A percentile compares a stretch with the other conserved stretches of the same genome.
These are phyloP conservation scores for Xestia rhomboidea DNA, from an alignment of 2,888 invertebrate species.

Conservation along the genomic window DNA sequence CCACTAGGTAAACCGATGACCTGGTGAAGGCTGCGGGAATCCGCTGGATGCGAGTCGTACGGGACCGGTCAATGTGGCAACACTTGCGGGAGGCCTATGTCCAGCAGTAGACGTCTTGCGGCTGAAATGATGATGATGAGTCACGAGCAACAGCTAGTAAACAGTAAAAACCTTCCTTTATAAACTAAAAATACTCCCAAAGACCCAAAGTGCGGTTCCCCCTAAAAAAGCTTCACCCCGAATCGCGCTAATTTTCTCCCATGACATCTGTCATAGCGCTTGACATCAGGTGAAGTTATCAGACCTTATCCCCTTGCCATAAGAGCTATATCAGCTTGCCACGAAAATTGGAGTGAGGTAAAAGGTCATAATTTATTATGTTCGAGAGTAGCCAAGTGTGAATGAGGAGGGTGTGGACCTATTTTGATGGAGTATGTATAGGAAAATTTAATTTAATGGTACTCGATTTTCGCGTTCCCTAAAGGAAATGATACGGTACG, in stretches of 20 bases:
- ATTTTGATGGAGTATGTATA: constrained; percentile 52
- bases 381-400: constrained; percentile 69
- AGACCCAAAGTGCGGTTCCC: constrained; percentile 34
- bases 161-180: constrained; percentile 18
- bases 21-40: no score
- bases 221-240: constrained; percentile 38
- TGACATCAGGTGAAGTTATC: constrained; percentile 27
- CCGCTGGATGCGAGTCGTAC: no score
- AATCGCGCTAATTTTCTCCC: constrained; percentile 56
- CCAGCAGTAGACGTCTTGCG: no score
- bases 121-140: no score
- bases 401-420: constrained; percentile 69
- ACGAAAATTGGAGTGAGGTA: constrained; percentile 49
- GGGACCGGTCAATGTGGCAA: no score
- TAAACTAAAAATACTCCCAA: constrained; percentile 43
- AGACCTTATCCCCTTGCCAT: constrained; percentile 43
- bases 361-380: constrained; percentile 73
- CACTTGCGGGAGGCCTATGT: no score
- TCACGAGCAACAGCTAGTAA: no score
- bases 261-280: constrained; percentile 52
- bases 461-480: constrained; percentile 37
- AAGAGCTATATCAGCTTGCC: constrained; percentile 56
- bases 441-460: constrained; percentile 56
- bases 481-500: constrained; percentile 49
- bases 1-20: no score